Evolutionary conservation across 2,113 vertebrate species (phyloP), one percentile per base, ranked within the genome.

Genomic region (Pelusios castaneus): DNA sequence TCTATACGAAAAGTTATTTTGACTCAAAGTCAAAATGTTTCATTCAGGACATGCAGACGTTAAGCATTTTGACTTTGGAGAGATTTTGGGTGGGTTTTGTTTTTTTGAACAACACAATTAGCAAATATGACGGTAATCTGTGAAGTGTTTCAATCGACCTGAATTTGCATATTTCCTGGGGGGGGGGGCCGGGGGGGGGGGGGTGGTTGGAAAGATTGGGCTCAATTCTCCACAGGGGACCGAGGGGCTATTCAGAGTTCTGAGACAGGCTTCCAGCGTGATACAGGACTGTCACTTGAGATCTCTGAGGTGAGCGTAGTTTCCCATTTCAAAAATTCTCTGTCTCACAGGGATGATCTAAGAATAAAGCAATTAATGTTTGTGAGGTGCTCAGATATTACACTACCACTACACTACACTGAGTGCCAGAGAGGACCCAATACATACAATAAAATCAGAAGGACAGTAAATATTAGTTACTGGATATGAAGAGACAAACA

Each of bases 361-460:
- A 94, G 94, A 80, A 85, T 84, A 95, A 92, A 58, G 54, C 38
- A n/a, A 85, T 80, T 80, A 94, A 76, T 4, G 0, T 38, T 80
- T 1, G 9, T 0, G 1, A 43, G 58, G 67, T 87, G 73, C 58
- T 84, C 52, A n/a, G 5, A 17, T 56, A 80, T 29, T 16, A 34
- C 54, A 16, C 55, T 0, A 88, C 47, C 47, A 47, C 47, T 47
- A 47, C 10, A 47, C 47, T 47, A 47, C 47, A 47, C 60, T 41
- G 81, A 95, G 79, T 80, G 87, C 45, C 31, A 87, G 31, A 70
- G 86, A 84, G 80, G 85, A 88, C 70, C 73, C 0, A 0, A 38
- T 29, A 94, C 84, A 87, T 31, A 77, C 56, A 70, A 89, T 85
- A 78, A 80, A 67, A 49, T 51, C 34, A 70, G n/a, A 60, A 91